Base-by-base conservation (phyloP, 2,888 invertebrate genomes). In the Lottia scabra region DNA sequence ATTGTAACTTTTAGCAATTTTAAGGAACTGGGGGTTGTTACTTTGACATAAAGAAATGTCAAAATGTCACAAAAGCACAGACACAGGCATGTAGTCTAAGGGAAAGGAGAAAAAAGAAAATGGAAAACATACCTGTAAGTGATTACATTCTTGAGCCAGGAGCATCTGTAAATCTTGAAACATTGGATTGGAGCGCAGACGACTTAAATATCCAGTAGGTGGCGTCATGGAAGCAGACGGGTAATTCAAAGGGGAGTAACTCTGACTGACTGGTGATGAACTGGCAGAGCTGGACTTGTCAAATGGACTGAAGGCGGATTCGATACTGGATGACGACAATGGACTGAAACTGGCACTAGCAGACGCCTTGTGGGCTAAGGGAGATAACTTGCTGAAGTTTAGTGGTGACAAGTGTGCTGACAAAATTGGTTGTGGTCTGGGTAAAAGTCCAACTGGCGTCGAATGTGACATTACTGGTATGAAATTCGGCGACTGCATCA, bases 141-240 rank as follows among this genome's bases (percentile, higher is more conserved):
- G 79, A 27, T 75, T 67, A 70, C 81, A 83, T 75, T 84, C 84
- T 65, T 82, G 80, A 30, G 78, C 71, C 0, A 82, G 78, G 0
- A 81, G 65, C 30, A 75, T 74, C 68, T 82, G 80, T n/a, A 84
- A 72, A 38, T 84, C 84, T n/a, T 75, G 66, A 71, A 84, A 82
- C 78, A 84, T 80, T 19, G 84, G 82, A 71, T 84, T 82, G 56
- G 76, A 81, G 67, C 80, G 80, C 19, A 83, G 77, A 30, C 80
- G 75, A 4, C 75, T 68, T n/a, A 82, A 76, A 65, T 79, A 79
- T 12, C 68, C 46, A 38, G 43, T 23, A 27, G 70, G 66, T 43
- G 15, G 48, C 38, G 45, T 30, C 45, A 70, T 19, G 66, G 63
- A 4, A 72, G 65, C 16, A 10, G 56, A 56, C 19, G 8, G 56